A percentile compares a stretch with the other conserved stretches of the same genome.
These are phyloP conservation scores for Microcebus murinus DNA, from an alignment of 2,113 vertebrate genomes.

Conservation along the genomic window DNA sequence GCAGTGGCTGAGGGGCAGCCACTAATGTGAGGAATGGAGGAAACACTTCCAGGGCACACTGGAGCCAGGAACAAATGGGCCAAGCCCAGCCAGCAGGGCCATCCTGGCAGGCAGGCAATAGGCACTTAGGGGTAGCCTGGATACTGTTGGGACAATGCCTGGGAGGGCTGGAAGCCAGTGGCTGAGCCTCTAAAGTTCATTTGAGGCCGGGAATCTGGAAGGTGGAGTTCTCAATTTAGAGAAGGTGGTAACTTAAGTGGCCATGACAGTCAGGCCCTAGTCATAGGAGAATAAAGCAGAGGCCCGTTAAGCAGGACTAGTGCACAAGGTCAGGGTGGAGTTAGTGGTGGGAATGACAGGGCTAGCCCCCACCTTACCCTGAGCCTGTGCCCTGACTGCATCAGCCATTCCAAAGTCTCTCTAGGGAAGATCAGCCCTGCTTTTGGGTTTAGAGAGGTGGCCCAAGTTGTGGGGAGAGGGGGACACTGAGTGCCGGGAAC, in stretches of 20 bases:
- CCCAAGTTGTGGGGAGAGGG: background rate
- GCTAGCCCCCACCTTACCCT: background rate
- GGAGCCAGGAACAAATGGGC: background rate
- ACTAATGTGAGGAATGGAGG: background rate
- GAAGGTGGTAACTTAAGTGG: background rate
- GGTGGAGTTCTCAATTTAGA: background rate
- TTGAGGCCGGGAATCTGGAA: background rate
- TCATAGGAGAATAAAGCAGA: background rate
- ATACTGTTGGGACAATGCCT: background rate
- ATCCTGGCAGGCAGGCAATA: background rate
- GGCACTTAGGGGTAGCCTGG: background rate
- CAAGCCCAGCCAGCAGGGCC: background rate
- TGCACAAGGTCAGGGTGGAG: no score
- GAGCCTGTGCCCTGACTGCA: background rate
- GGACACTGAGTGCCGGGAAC: background rate
- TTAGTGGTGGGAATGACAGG: no score
- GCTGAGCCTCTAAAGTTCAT: background rate
- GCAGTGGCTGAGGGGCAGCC: background rate
- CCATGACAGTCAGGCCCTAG: background rate
- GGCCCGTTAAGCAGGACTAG: background rate
- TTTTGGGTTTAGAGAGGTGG: background rate
- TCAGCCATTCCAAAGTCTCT: background rate
- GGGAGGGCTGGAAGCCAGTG: background rate
- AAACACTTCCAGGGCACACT: background rate
- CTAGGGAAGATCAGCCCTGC: background rate